Conservation (phyloP, 2,888 invertebrate genomes). For the Bibio marci region DNA sequence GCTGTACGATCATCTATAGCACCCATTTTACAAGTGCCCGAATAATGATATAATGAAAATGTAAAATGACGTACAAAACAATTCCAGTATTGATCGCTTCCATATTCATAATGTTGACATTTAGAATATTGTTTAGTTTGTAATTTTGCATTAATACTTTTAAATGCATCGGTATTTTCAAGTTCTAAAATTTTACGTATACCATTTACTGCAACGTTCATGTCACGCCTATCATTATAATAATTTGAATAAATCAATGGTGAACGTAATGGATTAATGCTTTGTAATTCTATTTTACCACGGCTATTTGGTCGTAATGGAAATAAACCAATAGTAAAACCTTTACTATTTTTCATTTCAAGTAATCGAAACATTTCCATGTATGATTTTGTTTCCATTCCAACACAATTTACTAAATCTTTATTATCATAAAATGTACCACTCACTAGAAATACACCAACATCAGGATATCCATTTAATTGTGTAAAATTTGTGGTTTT, state of each 20-base stretch:
- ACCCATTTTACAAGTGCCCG: slow-evolving; percentile 4
- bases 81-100: slow-evolving; percentile 47
- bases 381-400: no score
- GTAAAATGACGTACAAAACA: slow-evolving; percentile 49
- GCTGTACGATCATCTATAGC: background rate
- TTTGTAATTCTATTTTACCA: slow-evolving; percentile 48
- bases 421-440: no score
- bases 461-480: slow-evolving; percentile 14
- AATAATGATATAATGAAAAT: slow-evolving; percentile 50
- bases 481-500: slow-evolving; percentile 32
- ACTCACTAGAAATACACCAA: no score
- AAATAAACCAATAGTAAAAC: no score
- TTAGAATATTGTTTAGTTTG: slow-evolving; percentile 41
- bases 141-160: slow-evolving; percentile 38
- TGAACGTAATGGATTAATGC: slow-evolving; percentile 42
- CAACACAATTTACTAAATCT: no score
- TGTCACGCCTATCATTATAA: slow-evolving; percentile 38
- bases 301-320: slow-evolving; percentile 44
- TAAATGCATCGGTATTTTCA: slow-evolving; percentile 38
- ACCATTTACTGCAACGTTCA: slow-evolving; percentile 44
- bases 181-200: slow-evolving; percentile 41
- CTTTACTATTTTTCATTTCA: no score
- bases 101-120: slow-evolving; percentile 38
- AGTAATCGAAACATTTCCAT: no score
- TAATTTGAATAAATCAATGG: slow-evolving; percentile 55